These are phyloP conservation scores for Larimichthys polyactis DNA, from an alignment of 2,113 vertebrate genomes.

Conservation along the genomic window DNA sequence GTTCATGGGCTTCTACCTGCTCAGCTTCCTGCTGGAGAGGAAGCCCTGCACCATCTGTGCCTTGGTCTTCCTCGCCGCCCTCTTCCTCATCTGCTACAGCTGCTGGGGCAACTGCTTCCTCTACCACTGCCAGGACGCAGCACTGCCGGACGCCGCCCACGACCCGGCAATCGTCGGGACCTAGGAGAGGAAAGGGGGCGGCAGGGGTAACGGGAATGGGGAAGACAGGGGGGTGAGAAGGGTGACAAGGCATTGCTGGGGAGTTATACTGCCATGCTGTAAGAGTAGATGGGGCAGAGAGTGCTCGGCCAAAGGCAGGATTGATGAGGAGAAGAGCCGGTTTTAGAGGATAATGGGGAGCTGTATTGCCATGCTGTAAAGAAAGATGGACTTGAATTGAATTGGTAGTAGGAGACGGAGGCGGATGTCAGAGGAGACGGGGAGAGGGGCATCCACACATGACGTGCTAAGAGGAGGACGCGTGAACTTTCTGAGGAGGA, in stretches of 20 bases:
- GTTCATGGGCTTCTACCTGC: conserved; percentile 99
- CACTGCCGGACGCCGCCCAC: conserved; percentile 91
- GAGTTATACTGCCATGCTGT: conserved; percentile 53
- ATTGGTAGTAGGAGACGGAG: not conserved
- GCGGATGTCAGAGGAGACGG: not conserved
- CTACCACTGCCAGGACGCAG: conserved; percentile 95
- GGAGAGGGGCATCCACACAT: not conserved
- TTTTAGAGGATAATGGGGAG: not conserved
- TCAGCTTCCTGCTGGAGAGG: conserved; percentile 99
- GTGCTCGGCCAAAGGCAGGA: not conserved
- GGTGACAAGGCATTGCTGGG: not conserved
- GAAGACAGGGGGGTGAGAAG: not conserved
- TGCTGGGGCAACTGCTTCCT: conserved; percentile 99
- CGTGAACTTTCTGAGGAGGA: conserved; percentile 1
- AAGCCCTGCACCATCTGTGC: conserved; percentile 99
- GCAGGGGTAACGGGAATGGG: not conserved
- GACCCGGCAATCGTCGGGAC: conserved; percentile 96
- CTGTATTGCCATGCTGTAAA: conserved; percentile 47
- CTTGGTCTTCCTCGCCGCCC: conserved; percentile 97
- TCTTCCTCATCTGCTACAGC: conserved; percentile 99
- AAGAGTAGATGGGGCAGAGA: not conserved
- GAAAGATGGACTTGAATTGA: not conserved
- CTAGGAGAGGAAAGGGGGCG: conserved; percentile 75
- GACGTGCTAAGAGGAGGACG: not conserved
- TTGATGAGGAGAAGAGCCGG: not conserved